Evolutionary conservation across 2,888 invertebrate genomes (phyloP), one percentile per base, ranked within the genome.

Genomic region (Aplocera efformata): DNA sequence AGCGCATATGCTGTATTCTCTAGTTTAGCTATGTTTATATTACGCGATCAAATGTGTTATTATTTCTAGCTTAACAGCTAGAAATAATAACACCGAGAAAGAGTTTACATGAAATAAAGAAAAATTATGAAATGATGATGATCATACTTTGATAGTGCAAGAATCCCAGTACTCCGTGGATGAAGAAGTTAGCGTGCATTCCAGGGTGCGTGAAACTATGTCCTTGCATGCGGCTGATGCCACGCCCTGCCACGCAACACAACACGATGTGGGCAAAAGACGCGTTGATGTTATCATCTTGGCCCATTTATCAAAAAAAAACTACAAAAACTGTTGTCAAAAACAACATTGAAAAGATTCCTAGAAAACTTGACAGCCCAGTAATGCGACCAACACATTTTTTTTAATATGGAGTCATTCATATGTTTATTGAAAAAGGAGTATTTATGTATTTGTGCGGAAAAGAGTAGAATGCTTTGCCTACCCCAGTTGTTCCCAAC

Each of bases 131-230:
- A n/a, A n/a, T n/a, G n/a, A n/a, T n/a, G n/a, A n/a, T n/a, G n/a
- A n/a, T n/a, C n/a, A n/a, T n/a, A 78, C 80, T 77, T 51, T 78
- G 79, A 44, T 65, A 73, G 50, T 80, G 69, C 23, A 83, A 43
- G 49, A 82, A 69, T 56, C 84, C 84, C 33, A 83, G 6, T 23
- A 81, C 38, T 39, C 83, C 82, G 33, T 85, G 84, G 48, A 84
- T 50, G 50, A 85, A 74, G 54, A 73, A 79, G 54, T 84, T 85
- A 1, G 65, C 73, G 50, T 85, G 83, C 78, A 83, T 75, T 27
- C 84, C 85, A 1, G 81, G 78, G 35, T 80, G 71, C 21, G 76
- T 70, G 50, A 57, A 83, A 33, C 64, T 70, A 31, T 57, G 64
- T 17, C 60, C 48, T 6, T 58, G 56, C 45, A 59, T 50, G 6